A percentile compares a stretch with the other conserved stretches of the same genome.
Evolutionary conservation across 2,113 vertebrate species (phyloP).

Genomic region (Diadophis punctatus): DNA sequence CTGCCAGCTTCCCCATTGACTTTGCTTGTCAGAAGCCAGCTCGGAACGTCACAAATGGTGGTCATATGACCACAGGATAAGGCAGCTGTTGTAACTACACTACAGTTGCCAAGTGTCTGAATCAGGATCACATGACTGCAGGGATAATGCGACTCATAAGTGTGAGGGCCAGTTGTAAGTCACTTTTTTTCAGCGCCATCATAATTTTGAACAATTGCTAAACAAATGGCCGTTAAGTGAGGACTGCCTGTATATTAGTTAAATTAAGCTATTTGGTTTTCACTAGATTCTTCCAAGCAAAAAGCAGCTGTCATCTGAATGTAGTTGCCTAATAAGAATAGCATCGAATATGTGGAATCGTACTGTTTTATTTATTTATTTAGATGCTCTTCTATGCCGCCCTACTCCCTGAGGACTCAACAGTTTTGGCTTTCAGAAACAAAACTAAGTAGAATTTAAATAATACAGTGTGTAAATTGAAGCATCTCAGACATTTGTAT

Average conservation of each 20-base stretch:
- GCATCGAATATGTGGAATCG: background rate
- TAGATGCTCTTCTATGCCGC: no score
- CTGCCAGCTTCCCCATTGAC: background rate
- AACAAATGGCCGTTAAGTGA: background rate
- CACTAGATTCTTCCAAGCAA: background rate
- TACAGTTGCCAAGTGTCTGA: background rate
- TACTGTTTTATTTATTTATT: no score
- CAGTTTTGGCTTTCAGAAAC: background rate
- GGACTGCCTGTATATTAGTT: background rate
- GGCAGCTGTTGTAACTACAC: background rate
- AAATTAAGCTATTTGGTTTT: background rate
- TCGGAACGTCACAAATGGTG: background rate
- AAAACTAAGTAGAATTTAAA: background rate
- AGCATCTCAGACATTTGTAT: background rate
- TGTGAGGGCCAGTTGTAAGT: background rate
- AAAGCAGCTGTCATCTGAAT: background rate
- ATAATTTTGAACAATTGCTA: background rate
- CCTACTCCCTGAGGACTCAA: no score
- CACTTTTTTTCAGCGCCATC: background rate
- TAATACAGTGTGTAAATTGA: background rate
- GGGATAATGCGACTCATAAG: background rate
- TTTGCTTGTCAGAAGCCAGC: background rate
- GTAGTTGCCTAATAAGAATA: background rate
- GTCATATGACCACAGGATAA: background rate
- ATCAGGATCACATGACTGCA: background rate